These are phyloP conservation scores for Varanus salvator DNA, from an alignment of 2,113 vertebrate genomes.

Conservation along the genomic window DNA sequence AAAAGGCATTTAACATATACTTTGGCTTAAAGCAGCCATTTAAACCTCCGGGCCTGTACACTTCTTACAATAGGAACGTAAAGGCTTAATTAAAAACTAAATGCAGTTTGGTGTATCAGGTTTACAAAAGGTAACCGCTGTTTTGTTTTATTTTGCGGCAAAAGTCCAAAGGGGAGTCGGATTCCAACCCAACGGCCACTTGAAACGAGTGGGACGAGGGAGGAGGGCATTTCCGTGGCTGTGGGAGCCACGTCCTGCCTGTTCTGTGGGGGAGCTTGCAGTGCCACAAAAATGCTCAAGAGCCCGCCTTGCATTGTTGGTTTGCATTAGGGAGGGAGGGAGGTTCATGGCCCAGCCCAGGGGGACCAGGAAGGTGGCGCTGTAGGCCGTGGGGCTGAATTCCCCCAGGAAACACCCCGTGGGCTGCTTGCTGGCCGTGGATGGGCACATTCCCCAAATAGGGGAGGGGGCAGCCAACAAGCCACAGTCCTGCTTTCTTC, in stretches of 20 bases:
- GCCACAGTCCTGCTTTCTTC: too few species aligned
- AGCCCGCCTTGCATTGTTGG: neutral
- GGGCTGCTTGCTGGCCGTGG: too few species aligned
- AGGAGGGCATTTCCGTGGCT: neutral
- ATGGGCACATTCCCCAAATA: too few species aligned
- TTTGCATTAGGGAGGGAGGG: neutral
- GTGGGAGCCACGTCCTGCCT: neutral
- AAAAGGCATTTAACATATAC: conserved; percentile 75
- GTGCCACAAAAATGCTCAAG: neutral
- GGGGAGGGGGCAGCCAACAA: too few species aligned
- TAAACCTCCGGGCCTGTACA: conserved; percentile 68
- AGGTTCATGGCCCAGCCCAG: too few species aligned
- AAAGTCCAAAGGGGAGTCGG: neutral
- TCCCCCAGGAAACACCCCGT: too few species aligned
- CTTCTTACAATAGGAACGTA: conserved; percentile 54
- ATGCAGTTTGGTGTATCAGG: conserved; percentile 63
- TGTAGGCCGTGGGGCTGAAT: too few species aligned
- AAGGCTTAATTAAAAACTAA: conserved; percentile 79
- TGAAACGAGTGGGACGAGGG: conserved; percentile 31
- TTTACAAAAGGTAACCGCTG: conserved; percentile 66
- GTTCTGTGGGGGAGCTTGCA: neutral
- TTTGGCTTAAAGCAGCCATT: conserved; percentile 76
- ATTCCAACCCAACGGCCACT: conserved; percentile 44
- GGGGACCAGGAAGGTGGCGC: too few species aligned
- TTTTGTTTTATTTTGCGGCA: conserved; percentile 52